These are phyloP conservation scores for Embidobia sp. DNA, from an alignment of 2,888 invertebrate genomes.

Conservation along the genomic window DNA sequence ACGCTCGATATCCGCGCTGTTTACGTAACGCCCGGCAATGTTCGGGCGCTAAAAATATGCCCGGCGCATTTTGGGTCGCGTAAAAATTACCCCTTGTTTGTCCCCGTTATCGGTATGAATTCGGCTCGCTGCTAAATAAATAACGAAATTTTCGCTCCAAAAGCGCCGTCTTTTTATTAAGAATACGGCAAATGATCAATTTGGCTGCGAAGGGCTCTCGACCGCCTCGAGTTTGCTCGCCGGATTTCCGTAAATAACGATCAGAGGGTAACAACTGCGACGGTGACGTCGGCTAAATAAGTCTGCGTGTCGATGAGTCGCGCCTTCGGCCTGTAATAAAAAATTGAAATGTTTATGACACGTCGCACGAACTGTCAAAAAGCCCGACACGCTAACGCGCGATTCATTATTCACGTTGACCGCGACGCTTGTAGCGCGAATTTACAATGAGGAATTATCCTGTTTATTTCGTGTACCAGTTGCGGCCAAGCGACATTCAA, in stretches of 20 bases:
- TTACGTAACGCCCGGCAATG: no score
- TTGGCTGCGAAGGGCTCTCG: conserved; percentile 8
- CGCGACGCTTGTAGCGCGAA: conserved; percentile 1
- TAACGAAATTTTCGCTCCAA: neutral
- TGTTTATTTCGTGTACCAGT: conserved; percentile 11
- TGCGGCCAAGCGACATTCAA: neutral
- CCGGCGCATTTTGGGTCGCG: neutral
- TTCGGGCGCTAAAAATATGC: no score
- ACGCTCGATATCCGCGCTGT: no score
- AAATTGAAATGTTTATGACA: conserved; percentile 38
- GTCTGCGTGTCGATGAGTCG: conserved; percentile 28
- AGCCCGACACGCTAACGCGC: conserved; percentile 23
- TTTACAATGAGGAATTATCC: conserved; percentile 19
- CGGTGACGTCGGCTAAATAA: no score
- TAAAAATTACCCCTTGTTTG: no score
- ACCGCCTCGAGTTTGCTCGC: neutral
- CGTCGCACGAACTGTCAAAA: conserved; percentile 45
- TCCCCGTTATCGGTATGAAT: neutral
- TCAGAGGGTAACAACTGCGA: neutral
- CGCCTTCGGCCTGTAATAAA: conserved; percentile 18
- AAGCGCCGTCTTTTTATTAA: neutral
- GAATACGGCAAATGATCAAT: conserved; percentile 23
- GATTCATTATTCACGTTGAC: conserved; percentile 28
- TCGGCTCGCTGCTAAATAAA: no score
- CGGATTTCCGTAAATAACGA: conserved; percentile 2